These are phyloP conservation scores for Seladonia tumulorum DNA, from an alignment of 2,888 invertebrate species.

Conservation along the genomic window DNA sequence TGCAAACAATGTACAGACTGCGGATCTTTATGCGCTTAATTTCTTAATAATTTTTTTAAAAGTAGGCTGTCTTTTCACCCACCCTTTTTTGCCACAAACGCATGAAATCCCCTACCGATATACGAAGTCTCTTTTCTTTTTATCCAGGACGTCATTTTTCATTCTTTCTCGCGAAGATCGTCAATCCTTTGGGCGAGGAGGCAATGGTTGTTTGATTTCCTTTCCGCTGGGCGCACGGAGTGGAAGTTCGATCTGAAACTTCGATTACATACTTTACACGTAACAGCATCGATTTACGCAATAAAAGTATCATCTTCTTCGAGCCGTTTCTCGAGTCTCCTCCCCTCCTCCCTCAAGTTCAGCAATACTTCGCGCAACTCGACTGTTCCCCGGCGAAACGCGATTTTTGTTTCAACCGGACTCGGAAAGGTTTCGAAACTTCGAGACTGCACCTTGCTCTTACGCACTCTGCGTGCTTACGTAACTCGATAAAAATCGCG, in stretches of 20 bases:
- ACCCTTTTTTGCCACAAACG: too few species aligned
- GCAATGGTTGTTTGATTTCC: neutral
- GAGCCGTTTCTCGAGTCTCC: neutral
- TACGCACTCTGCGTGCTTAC: neutral
- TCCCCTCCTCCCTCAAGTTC: neutral
- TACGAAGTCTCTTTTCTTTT: neutral
- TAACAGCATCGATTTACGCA: conserved; percentile 1
- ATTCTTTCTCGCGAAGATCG: neutral
- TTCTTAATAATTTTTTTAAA: too few species aligned
- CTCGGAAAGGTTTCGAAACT: neutral
- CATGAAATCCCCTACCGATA: neutral
- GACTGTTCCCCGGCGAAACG: neutral
- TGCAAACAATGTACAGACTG: too few species aligned
- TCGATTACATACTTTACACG: conserved; percentile 6
- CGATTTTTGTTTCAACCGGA: neutral
- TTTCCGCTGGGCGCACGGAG: neutral
- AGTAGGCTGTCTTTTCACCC: too few species aligned
- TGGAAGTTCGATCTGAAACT: neutral
- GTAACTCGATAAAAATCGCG: neutral
- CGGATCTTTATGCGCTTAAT: too few species aligned
- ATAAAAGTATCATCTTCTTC: neutral
- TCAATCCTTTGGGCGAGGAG: neutral
- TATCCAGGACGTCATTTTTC: neutral
- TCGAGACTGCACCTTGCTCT: neutral
- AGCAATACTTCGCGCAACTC: neutral